Conservation (phyloP, 2,888 invertebrate species). For the Agelastica alni region DNA sequence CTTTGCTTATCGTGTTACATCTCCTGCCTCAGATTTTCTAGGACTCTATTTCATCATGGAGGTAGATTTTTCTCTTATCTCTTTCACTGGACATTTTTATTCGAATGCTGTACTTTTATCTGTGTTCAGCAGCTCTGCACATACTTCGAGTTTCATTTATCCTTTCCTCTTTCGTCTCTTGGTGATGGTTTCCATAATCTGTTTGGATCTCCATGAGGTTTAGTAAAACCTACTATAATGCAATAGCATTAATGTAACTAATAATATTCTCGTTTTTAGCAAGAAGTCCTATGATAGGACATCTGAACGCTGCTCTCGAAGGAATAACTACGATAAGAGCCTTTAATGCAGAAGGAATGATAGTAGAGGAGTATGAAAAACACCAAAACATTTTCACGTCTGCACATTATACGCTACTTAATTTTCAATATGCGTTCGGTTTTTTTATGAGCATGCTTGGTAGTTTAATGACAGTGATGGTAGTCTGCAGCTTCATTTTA, state of each 20-base stretch:
- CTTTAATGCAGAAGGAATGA: conserved; percentile 46
- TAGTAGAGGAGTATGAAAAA: conserved; percentile 49
- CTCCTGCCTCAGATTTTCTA: no score
- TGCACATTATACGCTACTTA: conserved; percentile 45
- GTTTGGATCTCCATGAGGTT: background rate
- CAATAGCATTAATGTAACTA: background rate
- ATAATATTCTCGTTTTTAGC: conserved; percentile 43
- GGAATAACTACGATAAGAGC: conserved; percentile 54
- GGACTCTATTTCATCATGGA: no score
- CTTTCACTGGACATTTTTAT: no score
- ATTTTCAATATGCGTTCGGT: conserved; percentile 47
- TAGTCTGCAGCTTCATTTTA: conserved; percentile 39
- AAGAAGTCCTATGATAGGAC: conserved; percentile 52
- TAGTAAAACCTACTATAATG: background rate
- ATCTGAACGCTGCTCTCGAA: conserved; percentile 52
- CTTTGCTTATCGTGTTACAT: no score
- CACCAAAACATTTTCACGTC: conserved; percentile 53
- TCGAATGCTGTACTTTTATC: no score
- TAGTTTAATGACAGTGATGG: conserved; percentile 37
- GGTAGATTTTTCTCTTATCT: no score
- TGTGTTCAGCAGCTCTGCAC: no score
- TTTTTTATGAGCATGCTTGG: conserved; percentile 47
- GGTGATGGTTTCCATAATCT: background rate
- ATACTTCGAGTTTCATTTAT: no score
- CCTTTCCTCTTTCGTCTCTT: no score